Evolutionary conservation across 2,797 vertebrate species (phyloP).

Genomic region (Thunnus albacares): DNA sequence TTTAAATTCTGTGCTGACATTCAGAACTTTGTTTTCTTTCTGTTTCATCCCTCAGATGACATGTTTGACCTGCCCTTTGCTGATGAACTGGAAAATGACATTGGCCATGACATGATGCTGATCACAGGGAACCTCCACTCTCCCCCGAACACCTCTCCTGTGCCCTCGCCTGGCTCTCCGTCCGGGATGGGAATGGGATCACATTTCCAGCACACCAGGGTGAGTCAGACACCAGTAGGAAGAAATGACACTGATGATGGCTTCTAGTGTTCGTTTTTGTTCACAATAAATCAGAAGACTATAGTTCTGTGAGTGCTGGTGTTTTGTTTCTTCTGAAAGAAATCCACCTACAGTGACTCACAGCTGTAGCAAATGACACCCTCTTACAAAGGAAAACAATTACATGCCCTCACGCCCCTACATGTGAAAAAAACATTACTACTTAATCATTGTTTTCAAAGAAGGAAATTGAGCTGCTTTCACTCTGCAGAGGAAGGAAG

Average conservation of each 20-base stretch:
- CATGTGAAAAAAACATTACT: not conserved
- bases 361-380: constrained; percentile 1
- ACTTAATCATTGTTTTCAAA: not conserved
- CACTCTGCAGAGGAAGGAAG: not conserved
- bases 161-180: constrained; percentile 95
- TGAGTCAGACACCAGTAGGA: constrained; percentile 77
- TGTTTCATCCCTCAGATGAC: constrained; percentile 79
- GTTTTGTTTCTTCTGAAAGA: not conserved
- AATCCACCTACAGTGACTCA: constrained; percentile 4
- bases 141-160: constrained; percentile 95
- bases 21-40: not conserved
- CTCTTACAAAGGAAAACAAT: not conserved
- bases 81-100: constrained; percentile 95
- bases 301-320: too few species aligned
- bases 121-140: constrained; percentile 97
- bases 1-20: not conserved
- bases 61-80: constrained; percentile 90
- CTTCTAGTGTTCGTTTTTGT: too few species aligned
- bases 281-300: too few species aligned
- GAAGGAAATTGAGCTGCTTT: not conserved
- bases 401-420: not conserved
- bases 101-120: constrained; percentile 93
- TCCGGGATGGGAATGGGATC: constrained; percentile 94
- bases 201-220: constrained; percentile 95
- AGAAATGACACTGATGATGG: constrained; percentile 3